Conservation (phyloP, 2,888 invertebrate species). For the Cephalotes varians region DNA sequence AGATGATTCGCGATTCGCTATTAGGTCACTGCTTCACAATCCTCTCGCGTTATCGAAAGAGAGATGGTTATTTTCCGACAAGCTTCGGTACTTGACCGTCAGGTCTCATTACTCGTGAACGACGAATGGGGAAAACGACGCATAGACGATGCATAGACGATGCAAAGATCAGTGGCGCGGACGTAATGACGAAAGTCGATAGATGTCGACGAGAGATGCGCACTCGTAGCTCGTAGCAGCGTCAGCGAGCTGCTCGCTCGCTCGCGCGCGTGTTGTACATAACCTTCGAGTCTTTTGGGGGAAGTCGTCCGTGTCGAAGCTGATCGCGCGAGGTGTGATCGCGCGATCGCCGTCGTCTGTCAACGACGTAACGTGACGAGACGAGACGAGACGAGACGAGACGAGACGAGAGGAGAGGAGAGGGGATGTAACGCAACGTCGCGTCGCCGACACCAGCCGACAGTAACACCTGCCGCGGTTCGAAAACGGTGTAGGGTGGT, state of each 20-base stretch:
- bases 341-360: constrained; percentile 23
- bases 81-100: not conserved
- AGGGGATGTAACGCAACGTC: constrained; percentile 42
- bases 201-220: constrained; percentile 48
- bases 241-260: constrained; percentile 30
- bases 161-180: constrained; percentile 54
- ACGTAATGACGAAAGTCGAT: constrained; percentile 69
- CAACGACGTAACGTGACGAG: constrained; percentile 42
- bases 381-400: constrained; percentile 43
- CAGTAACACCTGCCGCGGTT: constrained; percentile 24
- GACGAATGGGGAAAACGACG: constrained; percentile 11
- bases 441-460: not conserved
- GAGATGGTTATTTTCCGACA: not conserved
- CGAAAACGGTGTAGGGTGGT: not conserved
- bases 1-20: not conserved
- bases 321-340: no score
- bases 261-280: constrained; percentile 53
- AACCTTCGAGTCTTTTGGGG: constrained; percentile 78
- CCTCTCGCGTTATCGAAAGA: not conserved
- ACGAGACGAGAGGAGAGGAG: constrained; percentile 39
- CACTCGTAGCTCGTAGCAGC: constrained; percentile 48
- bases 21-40: not conserved
- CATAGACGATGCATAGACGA: not conserved
- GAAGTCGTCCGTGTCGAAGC: constrained; percentile 47
- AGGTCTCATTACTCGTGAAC: constrained; percentile 10